These are phyloP conservation scores for Drosophila meridiana DNA, from an alignment of 2,888 invertebrate genomes.

Conservation along the genomic window DNA sequence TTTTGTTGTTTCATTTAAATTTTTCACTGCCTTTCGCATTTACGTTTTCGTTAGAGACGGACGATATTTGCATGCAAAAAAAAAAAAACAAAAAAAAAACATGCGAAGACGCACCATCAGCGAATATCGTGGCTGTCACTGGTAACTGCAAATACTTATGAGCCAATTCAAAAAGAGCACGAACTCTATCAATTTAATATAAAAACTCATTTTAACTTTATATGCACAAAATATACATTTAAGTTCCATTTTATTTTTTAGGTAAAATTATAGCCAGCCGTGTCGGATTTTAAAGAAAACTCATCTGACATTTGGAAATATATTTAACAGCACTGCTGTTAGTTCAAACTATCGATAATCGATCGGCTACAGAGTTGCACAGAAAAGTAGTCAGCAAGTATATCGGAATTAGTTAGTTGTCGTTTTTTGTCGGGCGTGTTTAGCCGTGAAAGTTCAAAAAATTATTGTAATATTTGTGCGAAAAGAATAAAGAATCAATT, in stretches of 20 bases:
- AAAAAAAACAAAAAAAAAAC: not conserved
- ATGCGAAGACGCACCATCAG: not conserved
- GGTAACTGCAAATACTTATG: slow-evolving; percentile 5
- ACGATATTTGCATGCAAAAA: slow-evolving; percentile 24
- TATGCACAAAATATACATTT: too few species aligned
- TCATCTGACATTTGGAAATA: not conserved
- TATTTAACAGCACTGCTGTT: not conserved
- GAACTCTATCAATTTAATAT: not conserved
- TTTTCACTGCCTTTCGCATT: slow-evolving; percentile 63
- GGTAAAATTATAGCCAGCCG: not conserved
- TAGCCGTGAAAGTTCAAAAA: slow-evolving; percentile 41
- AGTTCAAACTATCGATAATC: slow-evolving; percentile 7
- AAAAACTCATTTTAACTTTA: not conserved
- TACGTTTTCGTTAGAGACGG: slow-evolving; percentile 58
- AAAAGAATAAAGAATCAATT: slow-evolving; percentile 35
- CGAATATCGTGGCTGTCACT: slow-evolving; percentile 22
- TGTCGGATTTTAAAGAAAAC: not conserved
- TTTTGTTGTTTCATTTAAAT: slow-evolving; percentile 50
- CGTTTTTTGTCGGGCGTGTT: slow-evolving; percentile 55
- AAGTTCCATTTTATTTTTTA: slow-evolving; percentile 4
- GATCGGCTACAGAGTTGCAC: slow-evolving; percentile 20
- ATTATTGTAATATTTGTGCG: slow-evolving; percentile 21
- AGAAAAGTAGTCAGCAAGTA: slow-evolving; percentile 19
- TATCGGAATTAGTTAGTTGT: slow-evolving; percentile 54
- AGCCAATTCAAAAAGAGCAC: not conserved